Conservation (phyloP, 1,140 invertebrate genomes). For the Drosophila virilis region DNA sequence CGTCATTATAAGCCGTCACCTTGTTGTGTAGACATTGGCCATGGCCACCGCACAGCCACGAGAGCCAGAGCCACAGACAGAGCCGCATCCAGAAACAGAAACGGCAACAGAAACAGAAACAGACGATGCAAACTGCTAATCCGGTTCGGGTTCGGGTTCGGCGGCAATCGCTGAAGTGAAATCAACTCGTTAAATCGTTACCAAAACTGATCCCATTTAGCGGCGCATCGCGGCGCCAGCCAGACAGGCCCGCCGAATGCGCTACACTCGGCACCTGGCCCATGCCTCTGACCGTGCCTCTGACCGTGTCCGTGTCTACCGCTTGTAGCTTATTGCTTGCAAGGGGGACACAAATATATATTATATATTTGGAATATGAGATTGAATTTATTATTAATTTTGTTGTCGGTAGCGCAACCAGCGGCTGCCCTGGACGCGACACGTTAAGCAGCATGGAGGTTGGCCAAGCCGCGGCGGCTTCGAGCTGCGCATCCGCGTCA, state of each 20-base stretch:
- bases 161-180: slow-evolving; percentile 82
- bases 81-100: slow-evolving; percentile 22
- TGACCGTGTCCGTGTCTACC: no score
- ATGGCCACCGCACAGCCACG: slow-evolving; percentile 70
- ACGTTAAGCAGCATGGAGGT: slow-evolving; percentile 11
- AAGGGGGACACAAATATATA: neutral
- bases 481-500: slow-evolving; percentile 65
- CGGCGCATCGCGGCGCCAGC: slow-evolving; percentile 70
- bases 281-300: neutral
- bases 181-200: slow-evolving; percentile 84
- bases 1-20: slow-evolving; percentile 82
- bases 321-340: no score
- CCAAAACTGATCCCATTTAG: slow-evolving; percentile 83
- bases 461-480: slow-evolving; percentile 31
- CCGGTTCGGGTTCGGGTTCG: slow-evolving; percentile 62
- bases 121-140: slow-evolving; percentile 65
- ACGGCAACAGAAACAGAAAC: slow-evolving; percentile 7
- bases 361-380: neutral
- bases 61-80: slow-evolving; percentile 17
- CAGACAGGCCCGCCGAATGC: slow-evolving; percentile 49
- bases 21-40: slow-evolving; percentile 82
- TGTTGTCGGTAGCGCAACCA: neutral
- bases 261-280: slow-evolving; percentile 34
- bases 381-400: no score
- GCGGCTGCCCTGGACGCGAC: neutral